Evolutionary conservation across 2,888 invertebrate genomes (phyloP).

Genomic region (Leptogaster cylindrica): DNA sequence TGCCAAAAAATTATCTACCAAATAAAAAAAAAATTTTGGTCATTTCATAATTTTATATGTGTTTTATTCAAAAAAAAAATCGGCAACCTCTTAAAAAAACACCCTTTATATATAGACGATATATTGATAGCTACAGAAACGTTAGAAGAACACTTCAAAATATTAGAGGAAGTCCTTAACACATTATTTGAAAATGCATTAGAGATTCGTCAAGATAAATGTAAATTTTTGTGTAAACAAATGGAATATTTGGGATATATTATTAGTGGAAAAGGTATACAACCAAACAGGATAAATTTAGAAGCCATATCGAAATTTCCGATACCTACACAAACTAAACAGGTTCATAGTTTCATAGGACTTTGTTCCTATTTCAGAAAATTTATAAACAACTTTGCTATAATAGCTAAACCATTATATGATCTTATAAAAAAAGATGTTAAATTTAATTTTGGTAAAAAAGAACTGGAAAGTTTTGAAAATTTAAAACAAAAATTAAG

Average conservation of each 20-base stretch:
- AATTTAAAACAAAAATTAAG: not conserved
- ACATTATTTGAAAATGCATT: not conserved
- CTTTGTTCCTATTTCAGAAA: too few relatives aligned
- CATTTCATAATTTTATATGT: too few relatives aligned
- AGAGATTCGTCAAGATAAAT: not conserved
- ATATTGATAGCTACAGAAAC: not conserved
- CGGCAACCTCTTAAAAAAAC: too few relatives aligned
- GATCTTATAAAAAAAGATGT: not conserved
- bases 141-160: not conserved
- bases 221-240: not conserved
- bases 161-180: not conserved
- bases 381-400: not conserved
- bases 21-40: too few relatives aligned
- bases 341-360: too few relatives aligned
- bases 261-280: not conserved
- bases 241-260: not conserved
- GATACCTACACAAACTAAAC: too few relatives aligned
- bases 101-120: too few relatives aligned
- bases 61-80: too few relatives aligned
- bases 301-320: not conserved
- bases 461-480: constrained; percentile 32
- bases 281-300: not conserved
- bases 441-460: not conserved
- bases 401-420: not conserved
- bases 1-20: too few relatives aligned